These are phyloP conservation scores for Chalcosyrphus nemorum DNA, from an alignment of 2,888 invertebrate species.

Conservation along the genomic window DNA sequence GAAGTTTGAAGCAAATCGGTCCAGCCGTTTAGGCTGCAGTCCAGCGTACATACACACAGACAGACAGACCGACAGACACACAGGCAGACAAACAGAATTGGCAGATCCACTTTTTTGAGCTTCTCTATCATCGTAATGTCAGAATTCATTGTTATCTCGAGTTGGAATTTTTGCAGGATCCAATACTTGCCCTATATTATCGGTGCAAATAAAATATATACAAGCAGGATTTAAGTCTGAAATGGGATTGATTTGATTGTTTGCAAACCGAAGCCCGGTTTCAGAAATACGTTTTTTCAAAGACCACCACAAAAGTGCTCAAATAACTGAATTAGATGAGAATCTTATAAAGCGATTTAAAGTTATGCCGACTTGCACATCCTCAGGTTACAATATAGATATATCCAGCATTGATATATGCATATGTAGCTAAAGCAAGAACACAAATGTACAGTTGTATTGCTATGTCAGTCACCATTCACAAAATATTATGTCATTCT, in stretches of 20 bases:
- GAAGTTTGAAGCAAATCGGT: too few relatives aligned
- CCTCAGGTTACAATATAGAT: not conserved
- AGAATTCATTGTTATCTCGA: too few relatives aligned
- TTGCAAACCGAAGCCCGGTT: not conserved
- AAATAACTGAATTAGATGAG: conserved; percentile 9
- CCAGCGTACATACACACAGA: too few relatives aligned
- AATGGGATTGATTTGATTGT: not conserved
- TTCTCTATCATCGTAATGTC: too few relatives aligned
- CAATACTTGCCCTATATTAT: too few relatives aligned
- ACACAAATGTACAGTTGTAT: conserved; percentile 1
- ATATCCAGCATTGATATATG: not conserved
- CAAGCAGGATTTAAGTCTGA: too few relatives aligned
- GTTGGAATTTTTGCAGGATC: too few relatives aligned
- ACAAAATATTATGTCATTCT: conserved; percentile 10
- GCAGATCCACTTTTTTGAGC: not conserved
- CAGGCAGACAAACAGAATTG: not conserved
- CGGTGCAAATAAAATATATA: not conserved
- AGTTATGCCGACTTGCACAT: not conserved
- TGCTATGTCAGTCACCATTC: not conserved
- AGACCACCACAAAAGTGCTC: not conserved
- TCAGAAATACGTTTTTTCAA: conserved; percentile 9
- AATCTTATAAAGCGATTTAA: not conserved
- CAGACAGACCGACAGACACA: too few relatives aligned
- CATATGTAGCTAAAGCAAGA: not conserved
- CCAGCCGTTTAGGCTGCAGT: too few relatives aligned